Evolutionary conservation across 2,113 vertebrate genomes (phyloP), one percentile per base, ranked within the genome.

Genomic region (Phalacrocorax pelagicus): DNA sequence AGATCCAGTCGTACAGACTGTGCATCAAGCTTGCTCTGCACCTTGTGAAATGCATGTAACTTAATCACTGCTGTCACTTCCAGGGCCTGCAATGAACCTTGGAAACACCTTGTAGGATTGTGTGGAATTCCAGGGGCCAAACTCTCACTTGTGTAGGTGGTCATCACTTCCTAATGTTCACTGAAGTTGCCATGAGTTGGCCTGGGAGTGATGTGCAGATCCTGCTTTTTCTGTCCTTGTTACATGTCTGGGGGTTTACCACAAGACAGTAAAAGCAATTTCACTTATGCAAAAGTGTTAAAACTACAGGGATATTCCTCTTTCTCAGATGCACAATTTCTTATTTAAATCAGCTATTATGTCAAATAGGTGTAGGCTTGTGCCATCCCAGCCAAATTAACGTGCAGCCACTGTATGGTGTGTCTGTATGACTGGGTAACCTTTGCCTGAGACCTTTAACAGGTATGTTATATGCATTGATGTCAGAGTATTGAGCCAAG

Each of bases 321-420:
- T 22, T 58, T 52, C 47, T 42, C 5, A 3, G 32, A 4, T 14
- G 46, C 4, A 19, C 8, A 7, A 16, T 6, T 54, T 11, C 38
- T 54, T 4, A 6, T 11, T 36, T 34, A 5, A 47, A 12, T 42
- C 9, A 4, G 20, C 20, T 15, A 0, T 5, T 7, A 1, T 3
- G 9, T 47, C 5, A 26, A 52, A 46, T 2, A 19, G 24, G 21
- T 17, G 38, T 19, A 24, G 49, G 44, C 63, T n/a, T 61, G 73
- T 20, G 73, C 67, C 15, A 6, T 10, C 40, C 51, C 62, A 23
- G 16, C 16, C 47, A 9, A 17, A 7, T 9, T 54, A 6, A 4
- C 15, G 36, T 52, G 2, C 21, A 3, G 8, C 40, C 4, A 10
- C 44, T 30, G 36, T 15, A 12, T 18, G 24, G 2, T 6, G 6